phyloP scores from a whole-genome alignment of 1,140 invertebrate species.

The Lanistes nyassanus region DNA sequence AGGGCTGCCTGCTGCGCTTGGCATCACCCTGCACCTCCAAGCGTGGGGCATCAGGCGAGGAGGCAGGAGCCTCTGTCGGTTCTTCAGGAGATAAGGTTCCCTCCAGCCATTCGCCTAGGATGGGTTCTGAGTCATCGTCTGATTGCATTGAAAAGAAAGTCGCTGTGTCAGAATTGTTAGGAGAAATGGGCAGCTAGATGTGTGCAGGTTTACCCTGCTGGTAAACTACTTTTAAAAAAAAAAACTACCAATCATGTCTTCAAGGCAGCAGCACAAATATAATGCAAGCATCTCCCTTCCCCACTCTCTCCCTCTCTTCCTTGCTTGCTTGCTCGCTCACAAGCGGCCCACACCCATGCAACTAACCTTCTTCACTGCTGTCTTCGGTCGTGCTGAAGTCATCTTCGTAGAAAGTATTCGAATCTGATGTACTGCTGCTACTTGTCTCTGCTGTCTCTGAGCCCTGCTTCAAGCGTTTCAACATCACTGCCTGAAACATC shows the following conservation, averaged over 20 bases:
- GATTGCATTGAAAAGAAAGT: not conserved
- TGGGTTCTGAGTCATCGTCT: conserved; percentile 88
- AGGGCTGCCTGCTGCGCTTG: conserved; percentile 56
- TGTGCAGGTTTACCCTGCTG: too few relatives aligned
- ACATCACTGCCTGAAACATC: conserved; percentile 47
- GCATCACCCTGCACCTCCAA: conserved; percentile 50
- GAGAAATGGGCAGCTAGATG: too few relatives aligned
- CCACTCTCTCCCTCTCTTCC: too few relatives aligned
- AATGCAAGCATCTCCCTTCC: too few relatives aligned
- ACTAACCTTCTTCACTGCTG: conserved; percentile 82
- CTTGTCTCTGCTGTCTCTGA: conserved; percentile 57
- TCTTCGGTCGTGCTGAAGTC: conserved; percentile 88
- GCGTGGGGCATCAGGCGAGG: conserved; percentile 56
- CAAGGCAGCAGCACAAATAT: too few relatives aligned
- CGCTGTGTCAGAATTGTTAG: too few relatives aligned
- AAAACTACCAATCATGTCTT: too few relatives aligned
- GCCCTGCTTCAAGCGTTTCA: conserved; percentile 56
- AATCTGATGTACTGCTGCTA: conserved; percentile 81
- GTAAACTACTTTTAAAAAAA: too few relatives aligned
- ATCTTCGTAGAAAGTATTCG: conserved; percentile 92
- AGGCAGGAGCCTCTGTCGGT: conserved; percentile 42
- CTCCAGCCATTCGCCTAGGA: conserved; percentile 92
- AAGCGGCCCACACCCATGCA: too few relatives aligned
- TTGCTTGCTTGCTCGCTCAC: too few relatives aligned
- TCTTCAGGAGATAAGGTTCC: conserved; percentile 84